A percentile compares a stretch with the other conserved stretches of the same genome.
These are phyloP conservation scores for Periparus ater DNA, from an alignment of 2,797 vertebrate genomes.

Conservation along the genomic window DNA sequence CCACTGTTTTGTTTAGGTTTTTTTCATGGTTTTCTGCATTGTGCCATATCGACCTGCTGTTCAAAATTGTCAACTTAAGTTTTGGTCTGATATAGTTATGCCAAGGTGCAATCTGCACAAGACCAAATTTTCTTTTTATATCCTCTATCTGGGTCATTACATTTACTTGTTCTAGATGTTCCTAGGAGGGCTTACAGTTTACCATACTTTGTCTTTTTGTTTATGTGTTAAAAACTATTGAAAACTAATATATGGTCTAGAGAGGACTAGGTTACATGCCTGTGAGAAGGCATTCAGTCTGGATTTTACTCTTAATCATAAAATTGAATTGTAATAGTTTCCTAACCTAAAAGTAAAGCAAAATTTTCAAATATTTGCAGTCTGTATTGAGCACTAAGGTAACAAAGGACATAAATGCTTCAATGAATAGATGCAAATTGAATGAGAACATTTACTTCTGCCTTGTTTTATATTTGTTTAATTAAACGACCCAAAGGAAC, in stretches of 20 bases:
- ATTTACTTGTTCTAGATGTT: conserved; percentile 16
- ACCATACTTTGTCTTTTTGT: not conserved
- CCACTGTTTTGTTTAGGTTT: conserved; percentile 36
- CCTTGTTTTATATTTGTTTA: conserved; percentile 23
- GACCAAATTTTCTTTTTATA: conserved; percentile 48
- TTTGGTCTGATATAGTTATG: conserved; percentile 25
- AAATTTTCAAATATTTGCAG: not conserved
- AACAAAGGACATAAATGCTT: not conserved
- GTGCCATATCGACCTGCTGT: conserved; percentile 47
- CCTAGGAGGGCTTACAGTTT: not conserved
- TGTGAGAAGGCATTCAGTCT: not conserved
- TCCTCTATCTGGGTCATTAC: conserved; percentile 33
- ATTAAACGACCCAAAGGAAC: not conserved
- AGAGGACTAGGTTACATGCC: not conserved
- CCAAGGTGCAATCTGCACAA: conserved; percentile 22
- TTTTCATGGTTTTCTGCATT: conserved; percentile 32
- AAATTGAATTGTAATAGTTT: not conserved
- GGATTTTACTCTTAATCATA: not conserved
- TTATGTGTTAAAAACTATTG: not conserved
- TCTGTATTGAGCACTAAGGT: not conserved
- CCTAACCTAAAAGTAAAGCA: not conserved
- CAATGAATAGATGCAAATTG: not conserved
- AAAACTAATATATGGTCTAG: not conserved
- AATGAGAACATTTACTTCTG: not conserved
- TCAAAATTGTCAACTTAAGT: conserved; percentile 32